phyloP scores from a whole-genome alignment of 2,797 vertebrate species.

The Urophycis tenuis region DNA sequence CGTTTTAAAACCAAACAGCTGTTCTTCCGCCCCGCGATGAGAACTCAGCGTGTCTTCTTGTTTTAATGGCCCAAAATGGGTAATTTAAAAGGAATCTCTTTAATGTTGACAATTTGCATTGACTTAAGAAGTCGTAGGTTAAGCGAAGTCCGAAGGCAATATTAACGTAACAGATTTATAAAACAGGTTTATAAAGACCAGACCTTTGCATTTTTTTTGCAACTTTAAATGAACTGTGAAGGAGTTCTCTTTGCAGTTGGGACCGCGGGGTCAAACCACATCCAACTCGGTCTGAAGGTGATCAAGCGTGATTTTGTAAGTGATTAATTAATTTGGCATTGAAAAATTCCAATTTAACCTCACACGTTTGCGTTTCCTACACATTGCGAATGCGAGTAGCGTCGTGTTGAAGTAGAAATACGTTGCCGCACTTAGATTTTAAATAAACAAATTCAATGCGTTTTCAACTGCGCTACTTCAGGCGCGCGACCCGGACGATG shows the following conservation, averaged over 20 bases:
- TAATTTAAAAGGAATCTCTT: not conserved
- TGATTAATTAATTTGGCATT: not conserved
- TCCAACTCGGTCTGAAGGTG: not conserved
- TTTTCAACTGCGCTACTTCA: not conserved
- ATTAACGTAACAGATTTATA: not conserved
- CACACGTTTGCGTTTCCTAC: not conserved
- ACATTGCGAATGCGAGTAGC: not conserved
- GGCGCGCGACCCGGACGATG: not conserved
- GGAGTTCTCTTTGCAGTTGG: not conserved
- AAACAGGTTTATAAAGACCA: not conserved
- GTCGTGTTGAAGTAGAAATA: not conserved
- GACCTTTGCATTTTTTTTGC: not conserved
- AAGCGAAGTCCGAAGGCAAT: not conserved
- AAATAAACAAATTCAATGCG: not conserved
- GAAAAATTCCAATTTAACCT: not conserved
- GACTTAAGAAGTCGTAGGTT: not conserved
- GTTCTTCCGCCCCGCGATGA: not conserved
- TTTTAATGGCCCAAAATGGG: not conserved
- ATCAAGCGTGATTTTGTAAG: not conserved
- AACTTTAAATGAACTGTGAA: not conserved
- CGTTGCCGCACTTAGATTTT: not conserved
- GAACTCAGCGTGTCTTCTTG: not conserved
- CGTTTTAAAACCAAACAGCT: conserved; percentile 20
- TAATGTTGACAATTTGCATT: not conserved
- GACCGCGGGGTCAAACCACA: not conserved